Evolutionary conservation across 2,797 vertebrate species (phyloP).

Genomic region (Antrozous pallidus): DNA sequence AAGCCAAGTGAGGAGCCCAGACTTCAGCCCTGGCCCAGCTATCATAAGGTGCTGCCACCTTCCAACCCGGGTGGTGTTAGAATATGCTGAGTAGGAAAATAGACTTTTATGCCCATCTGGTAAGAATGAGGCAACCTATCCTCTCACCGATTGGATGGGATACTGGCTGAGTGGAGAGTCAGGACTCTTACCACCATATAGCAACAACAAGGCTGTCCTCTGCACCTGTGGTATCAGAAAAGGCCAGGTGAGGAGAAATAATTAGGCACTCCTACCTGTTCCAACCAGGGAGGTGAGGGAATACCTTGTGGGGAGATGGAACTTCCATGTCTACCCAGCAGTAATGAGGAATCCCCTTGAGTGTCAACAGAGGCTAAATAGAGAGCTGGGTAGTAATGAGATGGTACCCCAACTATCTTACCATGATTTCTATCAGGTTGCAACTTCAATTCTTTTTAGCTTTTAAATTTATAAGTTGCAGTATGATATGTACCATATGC

Average conservation of each 20-base stretch:
- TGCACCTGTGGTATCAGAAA: accelerated
- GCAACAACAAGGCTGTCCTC: not conserved
- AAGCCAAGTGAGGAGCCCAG: not conserved
- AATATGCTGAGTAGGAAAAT: not conserved
- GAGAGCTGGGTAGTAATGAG: not conserved
- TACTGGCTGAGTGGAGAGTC: not conserved
- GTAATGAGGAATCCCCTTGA: not conserved
- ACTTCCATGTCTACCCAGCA: not conserved
- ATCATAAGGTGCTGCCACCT: not conserved
- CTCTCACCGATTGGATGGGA: not conserved
- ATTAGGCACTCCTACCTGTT: not conserved
- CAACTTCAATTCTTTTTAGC: not conserved
- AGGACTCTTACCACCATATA: not conserved
- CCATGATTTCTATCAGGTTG: not conserved
- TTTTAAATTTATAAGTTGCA: not conserved
- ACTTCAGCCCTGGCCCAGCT: not conserved
- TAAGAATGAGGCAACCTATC: not conserved
- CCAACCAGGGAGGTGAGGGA: not conserved
- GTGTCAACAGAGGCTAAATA: not conserved
- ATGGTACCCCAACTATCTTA: too few species aligned
- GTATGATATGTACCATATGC: not conserved
- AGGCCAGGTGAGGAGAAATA: not conserved
- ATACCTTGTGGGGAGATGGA: not conserved
- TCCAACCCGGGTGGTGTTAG: not conserved
- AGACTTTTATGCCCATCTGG: not conserved